Percentiles rank a stretch among this genome's conserved stretches.
These are phyloP conservation scores for Nomada ruficornis DNA, from an alignment of 2,888 invertebrate genomes.

Conservation along the genomic window DNA sequence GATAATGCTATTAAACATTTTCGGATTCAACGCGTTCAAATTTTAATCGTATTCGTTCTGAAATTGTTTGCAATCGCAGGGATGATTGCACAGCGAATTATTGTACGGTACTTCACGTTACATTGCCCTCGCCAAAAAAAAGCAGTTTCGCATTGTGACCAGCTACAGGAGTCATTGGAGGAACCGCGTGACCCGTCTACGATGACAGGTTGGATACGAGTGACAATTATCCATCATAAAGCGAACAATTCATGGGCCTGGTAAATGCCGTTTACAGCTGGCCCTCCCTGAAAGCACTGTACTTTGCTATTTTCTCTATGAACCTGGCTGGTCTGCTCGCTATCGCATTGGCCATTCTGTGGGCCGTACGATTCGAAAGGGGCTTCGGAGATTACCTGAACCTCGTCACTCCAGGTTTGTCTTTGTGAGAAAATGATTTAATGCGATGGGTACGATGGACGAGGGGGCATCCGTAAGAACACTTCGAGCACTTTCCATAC, in stretches of 20 bases:
- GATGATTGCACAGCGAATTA: no score
- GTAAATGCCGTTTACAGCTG: conserved; percentile 64
- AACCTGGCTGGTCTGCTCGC: conserved; percentile 57
- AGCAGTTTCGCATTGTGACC: not conserved
- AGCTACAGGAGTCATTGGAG: not conserved
- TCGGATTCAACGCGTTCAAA: no score
- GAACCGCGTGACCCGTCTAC: conserved; percentile 26
- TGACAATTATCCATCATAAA: conserved; percentile 29
- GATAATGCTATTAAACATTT: no score
- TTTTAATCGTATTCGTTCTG: not conserved
- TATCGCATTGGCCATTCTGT: conserved; percentile 40
- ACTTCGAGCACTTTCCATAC: no score
- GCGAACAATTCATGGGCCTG: conserved; percentile 61
- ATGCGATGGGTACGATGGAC: not conserved
- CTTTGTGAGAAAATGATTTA: not conserved
- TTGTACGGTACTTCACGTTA: conserved; percentile 5
- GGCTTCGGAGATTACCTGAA: conserved; percentile 64
- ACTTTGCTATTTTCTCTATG: conserved; percentile 57
- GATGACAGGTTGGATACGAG: conserved; percentile 34
- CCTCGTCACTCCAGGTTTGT: conserved; percentile 61
- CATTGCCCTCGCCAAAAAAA: not conserved
- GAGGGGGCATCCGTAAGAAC: not conserved
- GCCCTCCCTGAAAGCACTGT: conserved; percentile 62
- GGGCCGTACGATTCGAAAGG: conserved; percentile 56
- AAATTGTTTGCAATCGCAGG: not conserved